Base-by-base conservation (phyloP, 2,888 invertebrate genomes). In the Candidula unifasciata region DNA sequence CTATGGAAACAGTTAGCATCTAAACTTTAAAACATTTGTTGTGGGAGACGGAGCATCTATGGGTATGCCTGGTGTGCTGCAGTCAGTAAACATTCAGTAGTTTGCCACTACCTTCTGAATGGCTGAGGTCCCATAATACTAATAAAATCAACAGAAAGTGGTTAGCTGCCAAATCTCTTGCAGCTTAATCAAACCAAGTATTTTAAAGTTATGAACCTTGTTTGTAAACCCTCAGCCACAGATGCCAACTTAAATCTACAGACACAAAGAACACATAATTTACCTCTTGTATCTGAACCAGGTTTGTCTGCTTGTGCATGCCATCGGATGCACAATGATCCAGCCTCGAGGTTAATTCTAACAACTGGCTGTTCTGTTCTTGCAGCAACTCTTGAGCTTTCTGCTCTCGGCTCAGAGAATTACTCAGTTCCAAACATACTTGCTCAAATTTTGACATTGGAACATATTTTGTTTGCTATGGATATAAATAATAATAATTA, bases 361-460 rank as follows among this genome's bases (percentile, higher is more conserved):
- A 89, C 79, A 93, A 84, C 86, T 92, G 92, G 73, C 87, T 87
- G 74, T 90, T 89, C 88, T 93, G 93, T 82, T 93, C 92, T n/a
- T 89, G 90, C 68, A 93, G 87, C 64, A 93, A 84, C 30, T 90
- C 88, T 87, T 93, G 92, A 10, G 92, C 93, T 84, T 91, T 91
- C 83, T 92, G 90, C 85, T 93, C 93, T 54, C 93, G 85, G 10
- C 87, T 85, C 80, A 93, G 87, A 8, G 93, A 92, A 83, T 88
- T 89, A 87, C 91, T 91, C 85, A 93, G 88, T 87, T 93, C 93
- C 33, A 87, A 85, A 86, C 92, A 92, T 37, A 93, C 91, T 69
- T 89, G 88, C 84, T 93, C 93, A 91, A 92, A 93, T 88, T 90
- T 91, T 79, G 91, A 91, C 86, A 91, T 88, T 8, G 89, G 87